Evolutionary conservation across 1,140 invertebrate genomes (phyloP), one percentile per base, ranked within the genome.

Genomic region (Heliconius hermathena): DNA sequence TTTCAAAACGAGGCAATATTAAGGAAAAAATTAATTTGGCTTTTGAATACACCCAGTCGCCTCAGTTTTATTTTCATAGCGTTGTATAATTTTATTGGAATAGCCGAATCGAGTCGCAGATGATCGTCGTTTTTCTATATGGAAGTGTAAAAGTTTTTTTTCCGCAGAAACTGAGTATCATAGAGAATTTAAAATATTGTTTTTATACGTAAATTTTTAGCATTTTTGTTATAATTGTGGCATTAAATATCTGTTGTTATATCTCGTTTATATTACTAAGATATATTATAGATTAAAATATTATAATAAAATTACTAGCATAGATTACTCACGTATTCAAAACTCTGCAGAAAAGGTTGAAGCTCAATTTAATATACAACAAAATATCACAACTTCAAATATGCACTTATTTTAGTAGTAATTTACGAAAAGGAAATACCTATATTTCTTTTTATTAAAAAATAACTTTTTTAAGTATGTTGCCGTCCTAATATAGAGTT

Each of bases 1-100:
- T 85, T 26, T 57, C 46, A 22, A 75, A 22, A 41, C 26, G 77
- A 74, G 26, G 60, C 20, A 73, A 73, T 81, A 74, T 73, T 74
- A 74, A 66, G 75, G 78, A 80, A 77, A 81, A 85, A 83, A 80
- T 79, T 84, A 81, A 77, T 86, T 85, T 82, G 38, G 77, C 71
- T 82, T 83, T 79, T 83, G 70, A 82, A 77, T 82, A 83, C 74
- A 83, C 80, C 82, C 81, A 84, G 81, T 82, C 81, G 84, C 75
- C 79, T 82, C 83, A 85, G 84, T 90, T 91, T 90, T 90, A 88
- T 90, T 91, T 86, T 89, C 86, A 90, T 92, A 81, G 84, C 83
- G 79, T 89, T 87, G 88, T 91, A 89, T 91, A 90, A 88, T 90
- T 90, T 90, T 88, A 89, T 91, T 88, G 85, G 83, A 89, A 87